These are phyloP conservation scores for Nomada lathburiana DNA, from an alignment of 2,888 invertebrate genomes.

Conservation along the genomic window DNA sequence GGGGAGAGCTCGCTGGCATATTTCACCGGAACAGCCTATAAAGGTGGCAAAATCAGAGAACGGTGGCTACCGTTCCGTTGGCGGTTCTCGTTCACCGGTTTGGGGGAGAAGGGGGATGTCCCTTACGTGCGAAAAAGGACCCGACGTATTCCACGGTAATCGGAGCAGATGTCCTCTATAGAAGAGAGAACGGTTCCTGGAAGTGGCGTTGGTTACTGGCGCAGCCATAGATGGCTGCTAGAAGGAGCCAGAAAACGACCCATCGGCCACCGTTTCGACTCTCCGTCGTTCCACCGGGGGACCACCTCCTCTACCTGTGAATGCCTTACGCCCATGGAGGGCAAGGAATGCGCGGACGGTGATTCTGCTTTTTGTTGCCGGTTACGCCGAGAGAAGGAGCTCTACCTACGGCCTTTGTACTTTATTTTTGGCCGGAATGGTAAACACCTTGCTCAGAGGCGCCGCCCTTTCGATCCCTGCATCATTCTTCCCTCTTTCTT, in stretches of 20 bases:
- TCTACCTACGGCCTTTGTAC: constrained; percentile 71
- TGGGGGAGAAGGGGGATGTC: background rate
- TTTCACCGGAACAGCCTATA: constrained; percentile 17
- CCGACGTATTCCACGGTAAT: constrained; percentile 62
- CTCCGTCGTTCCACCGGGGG: constrained; percentile 20
- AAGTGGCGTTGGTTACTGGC: constrained; percentile 61
- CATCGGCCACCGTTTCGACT: constrained; percentile 44
- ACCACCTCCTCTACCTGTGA: constrained; percentile 43
- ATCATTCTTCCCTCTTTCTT: constrained; percentile 55
- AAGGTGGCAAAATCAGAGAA: constrained; percentile 2
- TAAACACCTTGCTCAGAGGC: constrained; percentile 84
- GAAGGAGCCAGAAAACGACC: constrained; percentile 50
- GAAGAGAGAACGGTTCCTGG: constrained; percentile 64
- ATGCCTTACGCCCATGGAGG: constrained; percentile 72
- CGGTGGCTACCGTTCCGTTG: constrained; percentile 42
- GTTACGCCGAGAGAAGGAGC: constrained; percentile 74
- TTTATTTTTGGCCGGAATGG: constrained; percentile 82
- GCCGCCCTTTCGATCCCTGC: constrained; percentile 76
- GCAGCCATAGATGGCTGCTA: constrained; percentile 46
- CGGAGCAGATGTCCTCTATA: constrained; percentile 72
- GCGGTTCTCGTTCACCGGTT: background rate
- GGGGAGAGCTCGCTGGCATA: background rate
- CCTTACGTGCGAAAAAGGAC: constrained; percentile 65
- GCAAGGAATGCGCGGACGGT: constrained; percentile 76
- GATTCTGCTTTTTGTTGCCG: constrained; percentile 79